Base-by-base conservation (phyloP, 1,140 invertebrate species). In the Trichomalopsis sarcophagae region DNA sequence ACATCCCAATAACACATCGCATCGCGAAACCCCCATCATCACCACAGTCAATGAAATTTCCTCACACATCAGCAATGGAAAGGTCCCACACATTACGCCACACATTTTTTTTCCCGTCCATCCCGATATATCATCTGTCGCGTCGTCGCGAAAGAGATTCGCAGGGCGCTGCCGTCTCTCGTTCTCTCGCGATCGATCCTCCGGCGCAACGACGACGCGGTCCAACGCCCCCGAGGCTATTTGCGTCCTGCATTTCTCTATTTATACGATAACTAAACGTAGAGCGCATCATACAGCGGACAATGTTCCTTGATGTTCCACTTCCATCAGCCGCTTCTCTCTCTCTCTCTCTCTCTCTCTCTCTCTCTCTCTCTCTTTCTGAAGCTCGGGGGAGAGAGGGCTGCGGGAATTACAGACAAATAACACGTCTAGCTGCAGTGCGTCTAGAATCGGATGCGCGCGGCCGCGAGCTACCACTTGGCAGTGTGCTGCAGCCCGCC, bases 261-360 rank as follows among this genome's bases (percentile, higher is more conserved):
- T 92, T 92, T 91, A 91, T 92, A 92, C 79, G 85, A 55, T 55
- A 55, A 14, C 50, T 55, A 55, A 55, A 55, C 50, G 50, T 87
- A 87, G 33, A 36, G 33, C 33, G 88, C 62, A 40, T 90, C 89
- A 87, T 89, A 90, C 13, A 9, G 6, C 89, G 91, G 88, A 92
- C 90, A 91, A 91, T 89, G 91, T 92, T 91, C 91, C 88, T 91
- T 90, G 91, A 91, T 89, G 91, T 91, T 91, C 91, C 88, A 92
- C 90, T 91, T 92, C 89, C 91, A 91, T 91, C 89, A 86, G 83
- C 10, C 44, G 33, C 4, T 68, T 55, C 50, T 75, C 44, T 75
- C 81, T 76, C 87, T 86, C 84, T 36, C 33, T 36, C 33, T 36
- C 33, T 36, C 33, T 36, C 33, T 36, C 33, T 36, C 33, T 36